Base-by-base conservation (phyloP, 2,888 invertebrate genomes). In the Candidula unifasciata region DNA sequence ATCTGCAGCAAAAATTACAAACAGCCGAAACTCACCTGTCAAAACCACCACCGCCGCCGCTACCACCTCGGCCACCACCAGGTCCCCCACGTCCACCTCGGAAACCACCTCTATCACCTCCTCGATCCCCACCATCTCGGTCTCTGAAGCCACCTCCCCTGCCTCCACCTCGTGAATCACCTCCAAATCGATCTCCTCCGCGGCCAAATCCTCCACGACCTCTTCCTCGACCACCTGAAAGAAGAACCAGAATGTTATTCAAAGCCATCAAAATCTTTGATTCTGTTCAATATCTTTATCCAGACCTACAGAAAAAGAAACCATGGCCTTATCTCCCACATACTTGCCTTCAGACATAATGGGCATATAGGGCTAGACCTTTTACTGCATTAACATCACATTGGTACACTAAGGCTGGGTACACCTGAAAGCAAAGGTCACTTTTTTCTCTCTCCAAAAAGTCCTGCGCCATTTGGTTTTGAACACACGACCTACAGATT, bases 41-140 rank as follows among this genome's bases (percentile, higher is more conserved):
- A 78, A 77, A 69, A 33, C 77, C 77, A 54, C 76, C 69, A 35
- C 78, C 66, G 13, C 74, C 54, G n/a, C n/a, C n/a, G n/a, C n/a
- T n/a, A n/a, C 66, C 54, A 3, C 66, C 83, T 57, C 83, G 77
- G 6, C 74, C 82, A 16, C 82, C 27, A 16, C 64, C 52, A 44
- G 52, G 5, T 30, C 83, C 69, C 18, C 66, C 83, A 69, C 83
- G 69, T 3, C 66, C 54, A 3, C 66, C 83, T 57, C 83, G 77
- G 77, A 69, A 77, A n/a, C 83, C 83, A n/a, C 76, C 82, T 27
- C 74, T 30, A n/a, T 64, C 82, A 33, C 83, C 78, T 16, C 83
- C 78, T 16, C 76, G 57, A 44, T 54, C 76, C 1, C 76, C 77
- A 16, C 78, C 57, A 68, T 68, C 76, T n/a, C 76, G 64, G 21